phyloP scores from a whole-genome alignment of 2,113 vertebrate genomes.

The Cyanoramphus novaezelandiae region DNA sequence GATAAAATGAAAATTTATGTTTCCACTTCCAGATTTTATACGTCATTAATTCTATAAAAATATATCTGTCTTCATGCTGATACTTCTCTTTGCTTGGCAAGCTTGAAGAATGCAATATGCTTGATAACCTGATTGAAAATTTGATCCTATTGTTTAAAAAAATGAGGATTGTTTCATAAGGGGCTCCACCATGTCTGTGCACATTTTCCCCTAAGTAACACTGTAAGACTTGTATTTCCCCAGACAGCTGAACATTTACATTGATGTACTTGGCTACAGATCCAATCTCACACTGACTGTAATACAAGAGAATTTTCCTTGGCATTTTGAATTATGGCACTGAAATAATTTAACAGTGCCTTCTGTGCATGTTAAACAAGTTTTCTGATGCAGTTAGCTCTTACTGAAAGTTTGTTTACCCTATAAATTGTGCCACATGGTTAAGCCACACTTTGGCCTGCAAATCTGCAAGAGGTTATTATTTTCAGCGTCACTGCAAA shows the following conservation, averaged over 20 bases:
- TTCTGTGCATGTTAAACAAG: slow-evolving; percentile 73
- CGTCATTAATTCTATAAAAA: slow-evolving; percentile 71
- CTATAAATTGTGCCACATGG: slow-evolving; percentile 60
- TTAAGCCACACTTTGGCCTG: slow-evolving; percentile 10
- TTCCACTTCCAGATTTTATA: slow-evolving; percentile 64
- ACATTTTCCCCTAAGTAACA: slow-evolving; percentile 74
- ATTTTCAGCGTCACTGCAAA: not conserved
- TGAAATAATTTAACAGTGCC: slow-evolving; percentile 70
- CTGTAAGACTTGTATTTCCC: slow-evolving; percentile 66
- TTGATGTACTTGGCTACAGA: slow-evolving; percentile 68
- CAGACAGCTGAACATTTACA: slow-evolving; percentile 61
- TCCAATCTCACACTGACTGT: slow-evolving; percentile 58
- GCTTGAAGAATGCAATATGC: slow-evolving; percentile 55
- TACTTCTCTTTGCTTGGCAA: slow-evolving; percentile 49
- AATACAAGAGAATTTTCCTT: slow-evolving; percentile 70
- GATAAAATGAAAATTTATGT: slow-evolving; percentile 62
- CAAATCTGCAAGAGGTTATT: not conserved
- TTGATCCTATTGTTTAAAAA: slow-evolving; percentile 76
- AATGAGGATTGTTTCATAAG: slow-evolving; percentile 71
- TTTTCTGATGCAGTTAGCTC: slow-evolving; percentile 57
- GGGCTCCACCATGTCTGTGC: slow-evolving; percentile 74
- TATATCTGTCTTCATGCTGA: slow-evolving; percentile 48
- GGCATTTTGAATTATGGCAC: slow-evolving; percentile 69
- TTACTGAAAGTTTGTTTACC: slow-evolving; percentile 66
- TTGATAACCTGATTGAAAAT: slow-evolving; percentile 70